Base-by-base conservation (phyloP, 2,888 invertebrate genomes). In the Minunthozetes semirufus region DNA sequence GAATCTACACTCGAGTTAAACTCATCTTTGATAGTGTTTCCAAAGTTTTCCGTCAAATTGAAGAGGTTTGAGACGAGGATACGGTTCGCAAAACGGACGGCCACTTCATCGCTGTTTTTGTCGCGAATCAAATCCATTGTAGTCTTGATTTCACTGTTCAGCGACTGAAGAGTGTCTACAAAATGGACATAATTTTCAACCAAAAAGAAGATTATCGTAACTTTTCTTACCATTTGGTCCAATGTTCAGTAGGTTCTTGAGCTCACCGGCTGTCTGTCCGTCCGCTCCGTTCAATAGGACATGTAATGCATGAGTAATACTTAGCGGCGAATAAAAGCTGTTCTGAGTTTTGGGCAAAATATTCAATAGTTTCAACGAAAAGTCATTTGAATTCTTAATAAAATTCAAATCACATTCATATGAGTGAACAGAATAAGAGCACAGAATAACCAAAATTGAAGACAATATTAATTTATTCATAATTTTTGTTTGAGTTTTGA, bases 311-410 rank as follows among this genome's bases (percentile, higher is more conserved):
- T 38, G 42, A 8, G 15, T 38, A 8, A 68, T 68, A 46, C 46
- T 68, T 22, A 68, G 42, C 8, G 68, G 68, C 15, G 68, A 68
- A 19, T 22, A 68, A 68, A 68, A 68, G 46, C 42, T 68, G 11
- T 68, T 68, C 42, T 68, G 22, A 68, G 42, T 68, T 68, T 68
- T 2, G n/a, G 68, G 46, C 22, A 68, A 68, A 68, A 68, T 46
- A 68, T 46, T 68, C n/a, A 68, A 68, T 22, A 68, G 22, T 42
- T 46, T 68, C 9, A 68, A 22, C 5, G 68, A 15, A 6, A 68
- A 22, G 19, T n/a, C n/a, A 68, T 68, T 68, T 33, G 33, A 33
- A 33, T 33, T 33, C 33, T 33, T 33, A 3, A 33, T 8, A 8
- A 33, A 33, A 22, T 46, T 68, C 11, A 38, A 5, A 19, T 66